Percentiles rank a stretch among this genome's conserved stretches.
phyloP scores from a whole-genome alignment of 1,140 invertebrate genomes.

The Mya arenaria region DNA sequence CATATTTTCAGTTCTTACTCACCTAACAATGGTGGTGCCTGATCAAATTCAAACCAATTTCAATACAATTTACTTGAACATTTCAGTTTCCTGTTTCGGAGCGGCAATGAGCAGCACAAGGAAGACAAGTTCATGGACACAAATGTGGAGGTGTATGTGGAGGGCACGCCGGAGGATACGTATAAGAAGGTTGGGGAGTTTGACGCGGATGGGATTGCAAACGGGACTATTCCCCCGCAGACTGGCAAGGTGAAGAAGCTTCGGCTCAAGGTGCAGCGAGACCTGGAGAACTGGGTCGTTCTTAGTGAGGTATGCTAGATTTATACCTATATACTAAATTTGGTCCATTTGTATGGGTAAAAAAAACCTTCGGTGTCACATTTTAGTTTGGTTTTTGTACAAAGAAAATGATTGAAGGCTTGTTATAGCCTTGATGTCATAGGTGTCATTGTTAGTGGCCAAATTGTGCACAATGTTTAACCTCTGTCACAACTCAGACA shows the following conservation, averaged over 20 bases:
- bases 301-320: slow-evolving; percentile 78
- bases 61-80: slow-evolving; percentile 42
- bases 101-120: slow-evolving; percentile 95
- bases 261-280: slow-evolving; percentile 61
- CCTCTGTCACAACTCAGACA: too few species aligned
- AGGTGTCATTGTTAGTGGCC: too few species aligned
- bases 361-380: too few species aligned
- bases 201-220: slow-evolving; percentile 66
- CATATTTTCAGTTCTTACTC: not conserved
- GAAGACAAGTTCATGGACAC: slow-evolving; percentile 95
- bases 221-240: slow-evolving; percentile 54
- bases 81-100: slow-evolving; percentile 92
- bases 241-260: slow-evolving; percentile 62
- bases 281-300: slow-evolving; percentile 74
- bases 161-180: slow-evolving; percentile 19
- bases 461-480: too few species aligned
- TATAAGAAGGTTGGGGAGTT: slow-evolving; percentile 62
- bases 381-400: too few species aligned
- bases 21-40: not conserved
- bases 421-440: too few species aligned
- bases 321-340: too few species aligned
- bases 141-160: slow-evolving; percentile 89
- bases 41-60: slow-evolving; percentile 22
- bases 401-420: too few species aligned
- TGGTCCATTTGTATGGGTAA: too few species aligned